These are phyloP conservation scores for Heliconius erato DNA, from an alignment of 2,888 invertebrate species.

Conservation along the genomic window DNA sequence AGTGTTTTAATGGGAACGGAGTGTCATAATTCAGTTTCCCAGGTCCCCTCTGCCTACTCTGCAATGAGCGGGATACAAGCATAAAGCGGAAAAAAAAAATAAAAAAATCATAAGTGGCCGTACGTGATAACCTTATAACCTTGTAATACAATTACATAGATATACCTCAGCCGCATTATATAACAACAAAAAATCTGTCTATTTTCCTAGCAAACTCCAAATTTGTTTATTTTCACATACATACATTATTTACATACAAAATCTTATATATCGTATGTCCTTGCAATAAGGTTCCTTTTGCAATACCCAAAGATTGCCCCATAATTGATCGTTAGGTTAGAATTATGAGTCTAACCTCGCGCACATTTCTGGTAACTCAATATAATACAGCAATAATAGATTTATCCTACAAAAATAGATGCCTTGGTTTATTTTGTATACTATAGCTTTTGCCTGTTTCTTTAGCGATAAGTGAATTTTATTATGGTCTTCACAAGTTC, in stretches of 20 bases:
- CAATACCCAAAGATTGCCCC: neutral
- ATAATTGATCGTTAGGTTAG: slow-evolving; percentile 33
- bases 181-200: neutral
- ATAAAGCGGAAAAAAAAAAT: too few species aligned
- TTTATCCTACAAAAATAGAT: slow-evolving; percentile 9
- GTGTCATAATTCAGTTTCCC: too few species aligned
- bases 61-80: too few species aligned
- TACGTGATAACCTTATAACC: neutral
- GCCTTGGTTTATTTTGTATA: slow-evolving; percentile 1
- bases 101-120: neutral
- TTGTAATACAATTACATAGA: neutral
- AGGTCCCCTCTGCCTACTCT: too few species aligned
- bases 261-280: neutral
- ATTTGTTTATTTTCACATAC: slow-evolving; percentile 28
- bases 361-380: slow-evolving; percentile 18
- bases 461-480: neutral
- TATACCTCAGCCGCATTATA: too few species aligned
- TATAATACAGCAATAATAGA: slow-evolving; percentile 3
- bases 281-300: slow-evolving; percentile 15
- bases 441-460: neutral
- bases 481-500: neutral
- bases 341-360: slow-evolving; percentile 26
- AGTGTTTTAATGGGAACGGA: too few species aligned
- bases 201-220: slow-evolving; percentile 8
- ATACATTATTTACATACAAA: neutral